A percentile compares a stretch with the other conserved stretches of the same genome.
These are phyloP conservation scores for Phainopepla nitens DNA, from an alignment of 2,113 vertebrate genomes.

Conservation along the genomic window DNA sequence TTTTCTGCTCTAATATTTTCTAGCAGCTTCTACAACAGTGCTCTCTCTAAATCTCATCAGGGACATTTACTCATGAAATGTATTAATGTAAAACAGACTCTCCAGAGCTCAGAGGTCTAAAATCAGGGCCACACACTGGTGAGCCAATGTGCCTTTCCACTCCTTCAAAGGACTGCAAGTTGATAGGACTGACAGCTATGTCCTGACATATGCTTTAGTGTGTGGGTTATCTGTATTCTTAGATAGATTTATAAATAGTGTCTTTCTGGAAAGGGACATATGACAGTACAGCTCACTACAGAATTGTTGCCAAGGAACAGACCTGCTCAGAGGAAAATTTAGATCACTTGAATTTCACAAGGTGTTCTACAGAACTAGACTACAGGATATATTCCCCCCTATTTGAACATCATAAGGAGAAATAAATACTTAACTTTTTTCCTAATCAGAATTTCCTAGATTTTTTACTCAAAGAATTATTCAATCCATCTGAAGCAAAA, in stretches of 20 bases:
- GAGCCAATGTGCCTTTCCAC: neutral
- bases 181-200: slow-evolving; percentile 34
- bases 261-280: slow-evolving; percentile 48
- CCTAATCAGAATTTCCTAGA: neutral
- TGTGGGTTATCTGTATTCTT: slow-evolving; percentile 58
- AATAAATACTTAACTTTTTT: neutral
- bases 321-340: slow-evolving; percentile 46
- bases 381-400: neutral
- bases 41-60: neutral
- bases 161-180: neutral
- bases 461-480: neutral
- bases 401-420: neutral
- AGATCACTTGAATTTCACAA: slow-evolving; percentile 17
- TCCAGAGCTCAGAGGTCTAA: neutral
- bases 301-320: slow-evolving; percentile 28
- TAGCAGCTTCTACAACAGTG: neutral
- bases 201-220: slow-evolving; percentile 45
- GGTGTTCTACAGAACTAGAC: slow-evolving; percentile 28
- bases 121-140: neutral
- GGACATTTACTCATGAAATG: neutral
- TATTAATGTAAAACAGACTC: neutral
- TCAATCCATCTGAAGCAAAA: neutral
- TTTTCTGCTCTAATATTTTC: neutral
- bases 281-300: slow-evolving; percentile 36
- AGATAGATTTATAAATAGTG: slow-evolving; percentile 51